phyloP scores from a whole-genome alignment of 1,140 invertebrate genomes.

The Mercenaria mercenaria region DNA sequence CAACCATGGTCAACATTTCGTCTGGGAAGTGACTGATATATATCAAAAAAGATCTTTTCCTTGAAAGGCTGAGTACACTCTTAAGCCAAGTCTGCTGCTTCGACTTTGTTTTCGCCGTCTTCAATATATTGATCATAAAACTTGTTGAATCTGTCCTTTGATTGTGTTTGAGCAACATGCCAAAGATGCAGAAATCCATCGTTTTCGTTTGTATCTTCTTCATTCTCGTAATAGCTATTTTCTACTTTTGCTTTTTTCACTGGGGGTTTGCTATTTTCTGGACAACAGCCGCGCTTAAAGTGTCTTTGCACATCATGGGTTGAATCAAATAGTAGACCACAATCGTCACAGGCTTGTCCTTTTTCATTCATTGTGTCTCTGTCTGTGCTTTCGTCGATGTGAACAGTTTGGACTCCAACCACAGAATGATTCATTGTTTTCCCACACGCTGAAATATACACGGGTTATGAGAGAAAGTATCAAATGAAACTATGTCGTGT shows the following conservation, averaged over 20 bases:
- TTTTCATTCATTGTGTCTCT: conserved; percentile 16
- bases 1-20: too few species aligned
- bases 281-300: conserved; percentile 35
- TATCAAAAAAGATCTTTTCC: neutral
- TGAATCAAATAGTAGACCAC: conserved; percentile 47
- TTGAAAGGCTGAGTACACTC: conserved; percentile 8
- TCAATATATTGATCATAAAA: conserved; percentile 42
- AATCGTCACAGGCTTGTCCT: conserved; percentile 45
- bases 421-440: conserved; percentile 14
- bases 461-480: neutral
- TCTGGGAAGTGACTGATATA: neutral
- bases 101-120: conserved; percentile 21
- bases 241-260: conserved; percentile 4
- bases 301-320: conserved; percentile 34
- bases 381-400: neutral
- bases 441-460: neutral
- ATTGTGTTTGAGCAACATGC: neutral
- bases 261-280: conserved; percentile 7
- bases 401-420: conserved; percentile 18
- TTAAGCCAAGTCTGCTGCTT: conserved; percentile 12
- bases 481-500: neutral
- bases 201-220: conserved; percentile 17
- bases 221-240: neutral
- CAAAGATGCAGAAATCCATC: conserved; percentile 31
- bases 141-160: conserved; percentile 13